Evolutionary conservation across 2,888 invertebrate species (phyloP).

Genomic region (Cryptocephalus primarius): DNA sequence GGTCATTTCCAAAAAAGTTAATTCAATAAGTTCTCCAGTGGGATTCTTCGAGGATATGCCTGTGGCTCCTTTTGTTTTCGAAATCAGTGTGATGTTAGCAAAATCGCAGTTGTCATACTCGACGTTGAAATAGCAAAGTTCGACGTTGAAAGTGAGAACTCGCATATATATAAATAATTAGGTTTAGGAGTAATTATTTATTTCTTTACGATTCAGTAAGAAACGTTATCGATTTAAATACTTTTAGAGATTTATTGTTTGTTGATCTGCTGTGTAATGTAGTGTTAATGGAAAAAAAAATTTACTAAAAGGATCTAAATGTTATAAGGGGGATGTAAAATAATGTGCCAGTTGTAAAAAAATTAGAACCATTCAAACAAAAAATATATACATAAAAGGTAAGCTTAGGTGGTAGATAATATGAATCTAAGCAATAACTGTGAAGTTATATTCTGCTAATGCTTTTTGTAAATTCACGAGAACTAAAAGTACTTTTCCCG

Average conservation of each 20-base stretch:
- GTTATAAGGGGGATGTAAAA: slow-evolving; percentile 1
- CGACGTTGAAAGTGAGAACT: no score
- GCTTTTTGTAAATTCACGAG: no score
- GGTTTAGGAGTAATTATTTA: no score
- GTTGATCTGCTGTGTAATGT: slow-evolving; percentile 2
- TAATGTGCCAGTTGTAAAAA: slow-evolving; percentile 1
- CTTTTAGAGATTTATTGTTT: slow-evolving; percentile 8
- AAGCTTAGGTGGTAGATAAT: slow-evolving; percentile 8
- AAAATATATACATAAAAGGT: slow-evolving; percentile 1
- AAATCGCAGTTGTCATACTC: no score
- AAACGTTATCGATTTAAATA: neutral
- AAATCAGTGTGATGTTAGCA: neutral
- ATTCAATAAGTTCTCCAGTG: no score
- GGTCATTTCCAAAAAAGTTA: neutral
- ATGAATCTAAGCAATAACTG: slow-evolving; percentile 13
- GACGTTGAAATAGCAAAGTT: no score
- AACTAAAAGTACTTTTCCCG: no score
- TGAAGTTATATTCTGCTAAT: slow-evolving; percentile 6
- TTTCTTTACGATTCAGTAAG: neutral
- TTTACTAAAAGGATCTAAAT: slow-evolving; percentile 2
- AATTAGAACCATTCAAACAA: neutral
- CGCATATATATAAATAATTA: no score
- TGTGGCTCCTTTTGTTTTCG: no score
- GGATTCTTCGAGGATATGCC: neutral
- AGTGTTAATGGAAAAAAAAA: slow-evolving; percentile 1